Conservation (phyloP, 2,888 invertebrate species). For the Hypsopygia costalis region DNA sequence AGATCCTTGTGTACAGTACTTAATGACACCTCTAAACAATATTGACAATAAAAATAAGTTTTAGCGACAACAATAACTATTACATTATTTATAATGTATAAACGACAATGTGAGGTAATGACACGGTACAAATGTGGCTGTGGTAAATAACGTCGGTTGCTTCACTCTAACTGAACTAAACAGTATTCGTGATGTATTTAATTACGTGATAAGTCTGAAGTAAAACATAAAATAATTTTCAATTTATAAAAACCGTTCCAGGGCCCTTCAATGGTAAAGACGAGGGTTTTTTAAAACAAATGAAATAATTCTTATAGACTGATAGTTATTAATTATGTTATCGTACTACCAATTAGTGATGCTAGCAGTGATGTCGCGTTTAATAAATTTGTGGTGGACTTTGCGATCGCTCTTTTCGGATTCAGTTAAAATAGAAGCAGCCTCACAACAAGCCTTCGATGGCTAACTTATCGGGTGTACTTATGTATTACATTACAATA, state of each 20-base stretch:
- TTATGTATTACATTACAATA: conserved; percentile 42
- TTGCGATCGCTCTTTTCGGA: conserved; percentile 23
- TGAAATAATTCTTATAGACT: too few species aligned
- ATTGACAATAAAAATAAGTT: conserved; percentile 61
- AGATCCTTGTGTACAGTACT: conserved; percentile 57
- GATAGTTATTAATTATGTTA: too few species aligned
- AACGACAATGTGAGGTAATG: conserved; percentile 73
- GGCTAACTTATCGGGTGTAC: conserved; percentile 41
- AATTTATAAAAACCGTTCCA: background rate
- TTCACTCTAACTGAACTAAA: conserved; percentile 53
- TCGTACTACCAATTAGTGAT: conserved; percentile 22
- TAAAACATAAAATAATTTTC: too few species aligned
- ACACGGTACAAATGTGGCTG: conserved; percentile 59
- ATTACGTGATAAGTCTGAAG: too few species aligned
- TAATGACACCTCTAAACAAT: conserved; percentile 62
- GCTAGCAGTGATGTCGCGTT: conserved; percentile 41
- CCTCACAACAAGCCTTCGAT: conserved; percentile 44
- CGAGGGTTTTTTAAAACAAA: background rate
- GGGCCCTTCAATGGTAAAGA: too few species aligned
- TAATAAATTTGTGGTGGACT: conserved; percentile 3
- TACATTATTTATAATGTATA: conserved; percentile 49
- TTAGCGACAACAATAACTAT: conserved; percentile 73
- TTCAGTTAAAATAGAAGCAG: conserved; percentile 62
- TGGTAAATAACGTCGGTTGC: conserved; percentile 38
- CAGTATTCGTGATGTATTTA: conserved; percentile 1